These are phyloP conservation scores for Glyphotaelius pellucidus DNA, from an alignment of 2,888 invertebrate genomes.

Conservation along the genomic window DNA sequence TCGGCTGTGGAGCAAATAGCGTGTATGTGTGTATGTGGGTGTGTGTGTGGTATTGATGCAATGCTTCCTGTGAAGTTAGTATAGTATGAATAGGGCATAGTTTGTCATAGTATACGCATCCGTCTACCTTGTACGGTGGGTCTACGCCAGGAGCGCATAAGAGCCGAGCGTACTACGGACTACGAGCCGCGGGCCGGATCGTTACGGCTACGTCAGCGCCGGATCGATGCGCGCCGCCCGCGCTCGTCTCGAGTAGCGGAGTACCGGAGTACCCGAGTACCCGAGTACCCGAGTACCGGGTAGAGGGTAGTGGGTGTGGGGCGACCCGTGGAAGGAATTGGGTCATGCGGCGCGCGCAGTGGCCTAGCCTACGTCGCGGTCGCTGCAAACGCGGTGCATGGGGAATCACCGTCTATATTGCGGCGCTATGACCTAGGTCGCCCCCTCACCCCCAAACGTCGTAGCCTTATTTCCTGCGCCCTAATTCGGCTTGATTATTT, in stretches of 20 bases:
- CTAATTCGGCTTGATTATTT: neutral
- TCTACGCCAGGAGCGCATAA: slow-evolving; percentile 13
- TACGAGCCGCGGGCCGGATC: slow-evolving; percentile 25
- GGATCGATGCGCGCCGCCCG: slow-evolving; percentile 47
- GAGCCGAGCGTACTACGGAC: neutral
- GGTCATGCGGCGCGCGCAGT: slow-evolving; percentile 54
- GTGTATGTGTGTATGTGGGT: neutral
- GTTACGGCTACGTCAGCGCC: slow-evolving; percentile 56
- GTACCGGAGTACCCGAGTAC: neutral
- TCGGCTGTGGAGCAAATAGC: neutral
- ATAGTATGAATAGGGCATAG: neutral
- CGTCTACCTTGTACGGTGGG: neutral
- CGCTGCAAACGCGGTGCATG: slow-evolving; percentile 56
- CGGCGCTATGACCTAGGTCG: slow-evolving; percentile 55
- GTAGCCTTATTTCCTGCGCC: neutral
- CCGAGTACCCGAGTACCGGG: neutral
- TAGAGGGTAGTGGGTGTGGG: neutral
- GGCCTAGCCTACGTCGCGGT: slow-evolving; percentile 26
- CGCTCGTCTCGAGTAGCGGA: neutral
- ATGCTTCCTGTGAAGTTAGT: neutral
- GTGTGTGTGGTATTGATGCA: neutral
- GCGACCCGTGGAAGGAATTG: slow-evolving; percentile 18
- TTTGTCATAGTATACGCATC: neutral
- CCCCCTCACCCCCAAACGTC: neutral
- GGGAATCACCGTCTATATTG: slow-evolving; percentile 60